Base-by-base conservation (phyloP, 2,797 vertebrate species). In the Taeniopygia guttata region DNA sequence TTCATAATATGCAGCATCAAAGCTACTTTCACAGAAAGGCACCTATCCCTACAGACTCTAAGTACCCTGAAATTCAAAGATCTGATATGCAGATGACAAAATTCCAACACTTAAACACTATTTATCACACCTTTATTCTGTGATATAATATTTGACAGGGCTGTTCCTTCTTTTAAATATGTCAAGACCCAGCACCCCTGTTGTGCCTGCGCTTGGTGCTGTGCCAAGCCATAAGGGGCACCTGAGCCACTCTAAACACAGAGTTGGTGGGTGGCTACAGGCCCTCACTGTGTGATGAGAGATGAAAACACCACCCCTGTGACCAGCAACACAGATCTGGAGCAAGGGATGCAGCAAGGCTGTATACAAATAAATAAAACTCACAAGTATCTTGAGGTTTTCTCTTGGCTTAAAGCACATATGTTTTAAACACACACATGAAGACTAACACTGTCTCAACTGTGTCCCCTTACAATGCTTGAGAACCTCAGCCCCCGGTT, bases 371-470 rank as follows among this genome's bases (percentile, higher is more conserved):
- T 26, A 67, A 80, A 87, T 56, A 77, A 55, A 87, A 45, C 13
- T 62, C 48, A 29, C 21, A 36, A 14, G 30, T 17, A 81, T 15
- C n/a, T 29, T 78, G 32, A 64, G 20, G 22, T 58, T 87, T 88
- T 55, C 40, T 52, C 63, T 84, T 76, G 55, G 13, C 34, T 76
- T 82, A 32, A 77, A 81, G 46, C 10, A 22, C 1, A 4, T 7
- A 0, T 5, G 4, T 38, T 20, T 10, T 23, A 10, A 27, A 34
- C 20, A 17, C 7, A 75, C 14, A 49, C 4, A 15, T 5, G 51
- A 1, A 11, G 17, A 62, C 21, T 42, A 43, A 27, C 11, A 7
- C 30, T 43, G 18, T 12, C 21, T 18, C 0, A 0, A 10, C 11
- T 2, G 1, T 32, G 49, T 36, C 30, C 16, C 11, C 18, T 58